Percentiles rank a stretch among this genome's conserved stretches.
Conservation (phyloP, 1,140 invertebrate genomes). For the Cherax quadricarinatus region DNA sequence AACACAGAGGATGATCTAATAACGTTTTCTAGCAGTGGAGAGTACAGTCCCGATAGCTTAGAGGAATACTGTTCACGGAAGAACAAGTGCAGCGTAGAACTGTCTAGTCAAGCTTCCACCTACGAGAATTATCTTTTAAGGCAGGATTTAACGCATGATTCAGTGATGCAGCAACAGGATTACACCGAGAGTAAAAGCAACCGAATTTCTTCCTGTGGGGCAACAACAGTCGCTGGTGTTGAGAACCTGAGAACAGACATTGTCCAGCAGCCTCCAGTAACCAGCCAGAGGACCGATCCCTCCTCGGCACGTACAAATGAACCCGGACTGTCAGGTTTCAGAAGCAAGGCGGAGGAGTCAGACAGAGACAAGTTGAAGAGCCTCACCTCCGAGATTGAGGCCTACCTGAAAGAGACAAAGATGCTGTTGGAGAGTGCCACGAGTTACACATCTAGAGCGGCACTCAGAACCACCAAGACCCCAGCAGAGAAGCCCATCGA, state of each 20-base stretch:
- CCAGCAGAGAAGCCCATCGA: not conserved
- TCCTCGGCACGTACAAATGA: not conserved
- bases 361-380: conserved; percentile 36
- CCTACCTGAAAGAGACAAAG: conserved; percentile 47
- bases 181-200: too few species aligned
- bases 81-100: not conserved
- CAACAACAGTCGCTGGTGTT: not conserved
- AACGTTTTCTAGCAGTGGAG: conserved; percentile 21
- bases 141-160: not conserved
- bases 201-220: too few species aligned
- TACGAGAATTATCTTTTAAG: not conserved
- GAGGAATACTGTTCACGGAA: not conserved
- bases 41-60: conserved; percentile 1
- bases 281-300: too few species aligned
- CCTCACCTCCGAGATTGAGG: conserved; percentile 57
- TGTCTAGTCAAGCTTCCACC: not conserved
- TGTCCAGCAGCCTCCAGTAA: too few species aligned
- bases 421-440: conserved; percentile 51
- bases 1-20: conserved; percentile 9
- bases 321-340: not conserved
- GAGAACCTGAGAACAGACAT: not conserved
- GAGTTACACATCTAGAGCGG: not conserved
- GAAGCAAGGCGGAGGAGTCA: conserved; percentile 12
- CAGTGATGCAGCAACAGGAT: not conserved
- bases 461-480: not conserved